Evolutionary conservation across 2,113 vertebrate species (phyloP).

Genomic region (Conger conger): DNA sequence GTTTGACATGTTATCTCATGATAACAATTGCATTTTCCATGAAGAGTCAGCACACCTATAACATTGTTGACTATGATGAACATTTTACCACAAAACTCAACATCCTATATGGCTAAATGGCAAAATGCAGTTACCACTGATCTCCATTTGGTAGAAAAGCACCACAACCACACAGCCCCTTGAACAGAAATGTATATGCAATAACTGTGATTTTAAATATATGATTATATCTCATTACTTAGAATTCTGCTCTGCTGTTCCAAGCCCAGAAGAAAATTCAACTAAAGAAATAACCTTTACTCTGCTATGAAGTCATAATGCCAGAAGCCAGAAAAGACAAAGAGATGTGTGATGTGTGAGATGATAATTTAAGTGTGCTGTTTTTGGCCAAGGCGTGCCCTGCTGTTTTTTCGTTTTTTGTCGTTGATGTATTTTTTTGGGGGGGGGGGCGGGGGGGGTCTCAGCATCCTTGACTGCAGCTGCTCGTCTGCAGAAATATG

Average conservation of each 20-base stretch:
- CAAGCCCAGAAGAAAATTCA: neutral
- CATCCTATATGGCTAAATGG: neutral
- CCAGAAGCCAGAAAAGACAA: neutral
- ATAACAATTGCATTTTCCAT: too few species aligned
- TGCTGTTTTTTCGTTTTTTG: too few species aligned
- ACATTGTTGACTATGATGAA: too few species aligned
- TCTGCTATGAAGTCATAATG: neutral
- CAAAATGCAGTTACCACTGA: neutral
- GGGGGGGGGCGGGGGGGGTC: neutral
- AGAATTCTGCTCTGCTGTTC: neutral
- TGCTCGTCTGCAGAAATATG: neutral
- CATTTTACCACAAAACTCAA: too few species aligned
- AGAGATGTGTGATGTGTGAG: neutral
- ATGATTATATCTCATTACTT: neutral
- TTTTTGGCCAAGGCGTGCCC: neutral
- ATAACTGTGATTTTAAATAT: neutral
- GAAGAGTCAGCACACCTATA: too few species aligned
- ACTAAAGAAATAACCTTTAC: neutral
- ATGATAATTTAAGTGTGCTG: neutral
- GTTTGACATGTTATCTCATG: too few species aligned
- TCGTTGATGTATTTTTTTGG: too few species aligned
- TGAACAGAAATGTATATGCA: neutral
- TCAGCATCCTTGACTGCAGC: neutral
- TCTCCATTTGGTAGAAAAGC: neutral
- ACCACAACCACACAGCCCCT: neutral